Percentiles rank a stretch among this genome's conserved stretches.
Evolutionary conservation across 2,113 vertebrate genomes (phyloP).

Genomic region (Sylvietta virens): DNA sequence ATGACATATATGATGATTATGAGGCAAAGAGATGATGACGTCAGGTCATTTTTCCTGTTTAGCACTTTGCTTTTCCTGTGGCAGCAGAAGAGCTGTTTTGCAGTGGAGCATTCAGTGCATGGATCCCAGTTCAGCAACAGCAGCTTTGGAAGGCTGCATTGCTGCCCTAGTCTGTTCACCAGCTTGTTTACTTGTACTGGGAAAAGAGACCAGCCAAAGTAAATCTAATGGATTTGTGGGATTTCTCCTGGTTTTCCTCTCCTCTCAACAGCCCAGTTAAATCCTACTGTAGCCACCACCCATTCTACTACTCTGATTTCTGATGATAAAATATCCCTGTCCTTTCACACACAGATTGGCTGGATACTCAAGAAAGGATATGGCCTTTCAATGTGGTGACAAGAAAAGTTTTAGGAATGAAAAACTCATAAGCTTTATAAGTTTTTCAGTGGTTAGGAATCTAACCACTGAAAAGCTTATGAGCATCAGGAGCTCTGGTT

Average conservation of each 20-base stretch:
- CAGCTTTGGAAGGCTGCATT: neutral
- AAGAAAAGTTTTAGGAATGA: neutral
- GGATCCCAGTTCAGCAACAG: neutral
- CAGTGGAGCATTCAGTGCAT: fast-evolving
- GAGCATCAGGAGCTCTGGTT: neutral
- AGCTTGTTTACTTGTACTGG: neutral
- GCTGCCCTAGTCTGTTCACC: neutral
- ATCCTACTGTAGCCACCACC: neutral
- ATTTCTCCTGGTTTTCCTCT: fast-evolving
- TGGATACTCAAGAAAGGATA: neutral
- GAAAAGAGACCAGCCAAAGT: neutral
- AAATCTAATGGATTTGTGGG: fast-evolving
- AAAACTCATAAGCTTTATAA: too few relatives aligned
- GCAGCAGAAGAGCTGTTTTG: neutral
- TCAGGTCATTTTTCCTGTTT: neutral
- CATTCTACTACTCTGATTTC: neutral
- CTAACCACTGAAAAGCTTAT: neutral
- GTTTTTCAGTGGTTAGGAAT: too few relatives aligned
- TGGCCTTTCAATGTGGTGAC: fast-evolving
- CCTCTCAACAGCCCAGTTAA: neutral
- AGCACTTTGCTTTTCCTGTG: neutral
- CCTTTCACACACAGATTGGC: neutral
- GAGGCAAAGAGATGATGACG: neutral
- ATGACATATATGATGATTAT: too few relatives aligned
- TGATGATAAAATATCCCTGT: neutral